phyloP scores from a whole-genome alignment of 2,888 invertebrate genomes.

The Hypselothyrea guttata region DNA sequence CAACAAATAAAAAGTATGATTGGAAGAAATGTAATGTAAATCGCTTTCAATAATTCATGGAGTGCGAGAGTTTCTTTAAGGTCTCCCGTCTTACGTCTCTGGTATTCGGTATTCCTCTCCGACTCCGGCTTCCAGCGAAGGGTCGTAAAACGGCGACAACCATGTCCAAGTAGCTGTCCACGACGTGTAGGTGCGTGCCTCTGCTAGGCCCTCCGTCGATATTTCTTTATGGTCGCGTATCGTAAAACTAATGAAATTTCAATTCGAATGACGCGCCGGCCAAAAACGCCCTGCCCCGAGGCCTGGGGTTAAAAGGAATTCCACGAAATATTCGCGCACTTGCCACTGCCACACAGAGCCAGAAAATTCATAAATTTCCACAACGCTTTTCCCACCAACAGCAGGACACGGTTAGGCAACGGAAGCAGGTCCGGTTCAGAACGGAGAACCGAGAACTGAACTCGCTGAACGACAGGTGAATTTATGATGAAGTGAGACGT shows the following conservation, averaged over 20 bases:
- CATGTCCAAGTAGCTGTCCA: slow-evolving; percentile 9
- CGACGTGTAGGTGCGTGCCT: slow-evolving; percentile 47
- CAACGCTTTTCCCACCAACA: slow-evolving; percentile 37
- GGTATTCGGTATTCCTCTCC: no score
- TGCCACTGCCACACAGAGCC: slow-evolving; percentile 56
- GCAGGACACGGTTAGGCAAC: slow-evolving; percentile 33
- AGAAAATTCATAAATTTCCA: slow-evolving; percentile 59
- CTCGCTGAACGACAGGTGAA: slow-evolving; percentile 74
- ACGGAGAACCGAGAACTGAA: slow-evolving; percentile 38
- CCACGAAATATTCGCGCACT: slow-evolving; percentile 77
- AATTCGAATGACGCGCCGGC: slow-evolving; percentile 70
- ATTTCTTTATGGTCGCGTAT: slow-evolving; percentile 56
- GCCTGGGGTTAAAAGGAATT: slow-evolving; percentile 44
- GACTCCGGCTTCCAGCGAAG: slow-evolving; percentile 51
- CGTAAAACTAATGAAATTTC: slow-evolving; percentile 77
- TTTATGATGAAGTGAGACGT: slow-evolving; percentile 77
- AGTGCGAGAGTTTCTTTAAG: slow-evolving; percentile 16
- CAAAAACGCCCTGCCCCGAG: slow-evolving; percentile 18
- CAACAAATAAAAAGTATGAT: slow-evolving; percentile 48
- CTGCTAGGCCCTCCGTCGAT: slow-evolving; percentile 33
- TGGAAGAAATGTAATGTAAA: slow-evolving; percentile 60
- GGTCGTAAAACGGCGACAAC: slow-evolving; percentile 61
- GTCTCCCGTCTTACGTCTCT: slow-evolving; percentile 8
- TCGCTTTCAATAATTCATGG: slow-evolving; percentile 74
- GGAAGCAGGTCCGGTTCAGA: slow-evolving; percentile 66